A percentile compares a stretch with the other conserved stretches of the same genome.
phyloP scores from a whole-genome alignment of 2,888 invertebrate genomes.

The Rhagonycha lutea region DNA sequence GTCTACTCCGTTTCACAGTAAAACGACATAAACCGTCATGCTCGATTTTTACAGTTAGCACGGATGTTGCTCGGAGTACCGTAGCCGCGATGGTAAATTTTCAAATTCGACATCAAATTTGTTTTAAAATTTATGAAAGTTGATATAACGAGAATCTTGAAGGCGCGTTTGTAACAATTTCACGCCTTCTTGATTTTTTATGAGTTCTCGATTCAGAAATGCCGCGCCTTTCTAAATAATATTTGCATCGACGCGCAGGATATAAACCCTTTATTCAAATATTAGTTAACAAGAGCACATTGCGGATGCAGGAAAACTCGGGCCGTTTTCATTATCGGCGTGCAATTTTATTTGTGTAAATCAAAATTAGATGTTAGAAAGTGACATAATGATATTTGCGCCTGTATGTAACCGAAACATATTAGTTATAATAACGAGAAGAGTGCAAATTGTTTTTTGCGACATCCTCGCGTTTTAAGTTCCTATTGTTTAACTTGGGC shows the following conservation, averaged over 20 bases:
- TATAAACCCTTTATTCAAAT: neutral
- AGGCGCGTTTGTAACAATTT: neutral
- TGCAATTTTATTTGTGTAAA: too few relatives aligned
- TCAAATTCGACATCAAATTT: neutral
- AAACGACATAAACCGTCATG: too few relatives aligned
- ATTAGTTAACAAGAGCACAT: neutral
- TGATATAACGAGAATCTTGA: neutral
- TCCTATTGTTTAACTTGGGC: too few relatives aligned
- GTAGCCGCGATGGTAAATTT: too few relatives aligned
- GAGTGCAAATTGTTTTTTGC: too few relatives aligned
- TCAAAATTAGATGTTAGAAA: too few relatives aligned
- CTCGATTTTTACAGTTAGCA: too few relatives aligned
- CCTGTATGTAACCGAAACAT: too few relatives aligned
- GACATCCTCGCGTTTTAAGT: too few relatives aligned
- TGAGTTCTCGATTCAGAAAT: neutral
- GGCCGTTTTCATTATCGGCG: too few relatives aligned
- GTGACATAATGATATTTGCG: neutral
- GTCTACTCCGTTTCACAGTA: too few relatives aligned
- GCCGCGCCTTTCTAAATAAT: neutral
- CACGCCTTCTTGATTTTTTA: neutral
- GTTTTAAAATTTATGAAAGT: neutral
- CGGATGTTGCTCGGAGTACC: neutral
- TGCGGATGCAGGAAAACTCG: neutral
- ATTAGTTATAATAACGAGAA: too few relatives aligned
- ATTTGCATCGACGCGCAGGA: neutral